Evolutionary conservation across 2,888 invertebrate species (phyloP), one percentile per base, ranked within the genome.

Genomic region (Bimastos eiseni): DNA sequence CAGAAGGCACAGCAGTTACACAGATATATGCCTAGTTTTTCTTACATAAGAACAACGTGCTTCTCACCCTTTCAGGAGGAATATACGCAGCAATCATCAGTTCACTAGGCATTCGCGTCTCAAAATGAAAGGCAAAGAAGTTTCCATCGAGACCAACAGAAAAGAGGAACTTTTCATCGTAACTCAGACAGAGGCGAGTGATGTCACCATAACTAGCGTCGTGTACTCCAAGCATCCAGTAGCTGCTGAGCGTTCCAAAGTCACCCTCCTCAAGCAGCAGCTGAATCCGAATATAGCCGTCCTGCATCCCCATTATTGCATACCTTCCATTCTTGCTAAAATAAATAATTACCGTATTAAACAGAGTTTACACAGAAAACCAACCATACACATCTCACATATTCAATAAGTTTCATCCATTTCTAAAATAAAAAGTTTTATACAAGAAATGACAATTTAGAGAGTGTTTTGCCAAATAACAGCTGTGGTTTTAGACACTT

Each of bases 91-190:
- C 30, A 70, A 70, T 70, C 70, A 70, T 70, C 70, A 70, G n/a
- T 11, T 70, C 70, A n/a, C 70, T 70, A 30, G n/a, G 70, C 70
- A 70, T 70, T 70, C 70, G 70, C 8, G 88, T 34, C n/a, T 37
- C 41, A 34, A 88, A 41, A 19, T 88, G 84, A 91, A 93, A 95
- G 90, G 93, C 93, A 93, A 95, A 95, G 92, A 95, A 94, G 93
- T 95, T 95, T 36, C 95, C 95, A 92, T 95, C 95, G 83, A 92
- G 93, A 30, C 95, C 95, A 38, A 93, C 93, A 0, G 94, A 93
- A 90, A 95, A 91, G n/a, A 95, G 88, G 90, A 70, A 91, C 21
- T 92, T 92, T 37, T 93, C 93, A 91, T 95, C 95, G 91, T 92
- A 93, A 91, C 94, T 94, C 89, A 93, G 91, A 30, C 93, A 92